phyloP scores from a whole-genome alignment of 2,113 vertebrate species.

The Entelurus aequoreus region DNA sequence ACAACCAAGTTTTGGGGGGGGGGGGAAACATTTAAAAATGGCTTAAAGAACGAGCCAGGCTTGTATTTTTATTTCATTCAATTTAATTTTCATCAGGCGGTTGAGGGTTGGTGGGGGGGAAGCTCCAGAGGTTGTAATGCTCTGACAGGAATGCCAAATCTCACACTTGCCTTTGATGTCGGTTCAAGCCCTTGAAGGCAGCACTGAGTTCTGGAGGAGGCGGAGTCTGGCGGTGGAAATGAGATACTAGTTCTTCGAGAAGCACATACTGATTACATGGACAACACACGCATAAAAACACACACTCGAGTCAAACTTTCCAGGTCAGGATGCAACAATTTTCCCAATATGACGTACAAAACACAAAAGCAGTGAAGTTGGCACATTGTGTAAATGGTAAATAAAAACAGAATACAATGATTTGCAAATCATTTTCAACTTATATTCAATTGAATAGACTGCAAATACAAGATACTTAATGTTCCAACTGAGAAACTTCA shows the following conservation, averaged over 20 bases:
- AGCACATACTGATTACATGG: background rate
- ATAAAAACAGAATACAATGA: too few species aligned
- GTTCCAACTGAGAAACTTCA: too few species aligned
- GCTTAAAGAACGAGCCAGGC: constrained; percentile 32
- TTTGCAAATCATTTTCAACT: too few species aligned
- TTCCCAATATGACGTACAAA: background rate
- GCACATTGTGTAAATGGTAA: too few species aligned
- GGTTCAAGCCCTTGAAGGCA: constrained; percentile 59
- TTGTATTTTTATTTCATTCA: constrained; percentile 9
- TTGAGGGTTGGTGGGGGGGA: background rate
- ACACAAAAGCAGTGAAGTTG: background rate
- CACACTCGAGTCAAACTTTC: background rate
- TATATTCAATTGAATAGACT: too few species aligned
- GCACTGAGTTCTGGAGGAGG: constrained; percentile 50
- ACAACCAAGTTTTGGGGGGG: constrained; percentile 27
- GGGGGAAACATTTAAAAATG: constrained; percentile 48
- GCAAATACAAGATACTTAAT: too few species aligned
- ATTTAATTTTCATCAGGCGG: too few species aligned
- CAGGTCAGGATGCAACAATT: background rate
- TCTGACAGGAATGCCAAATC: constrained; percentile 63
- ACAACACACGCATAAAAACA: constrained; percentile 17
- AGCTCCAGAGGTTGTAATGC: constrained; percentile 58
- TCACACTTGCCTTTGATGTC: constrained; percentile 63
- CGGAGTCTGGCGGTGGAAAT: constrained; percentile 51
- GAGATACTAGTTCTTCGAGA: constrained; percentile 47